Percentiles rank a stretch among this genome's conserved stretches.
Conservation (phyloP, 2,888 invertebrate genomes). For the Acanthosepion pharaonis region DNA sequence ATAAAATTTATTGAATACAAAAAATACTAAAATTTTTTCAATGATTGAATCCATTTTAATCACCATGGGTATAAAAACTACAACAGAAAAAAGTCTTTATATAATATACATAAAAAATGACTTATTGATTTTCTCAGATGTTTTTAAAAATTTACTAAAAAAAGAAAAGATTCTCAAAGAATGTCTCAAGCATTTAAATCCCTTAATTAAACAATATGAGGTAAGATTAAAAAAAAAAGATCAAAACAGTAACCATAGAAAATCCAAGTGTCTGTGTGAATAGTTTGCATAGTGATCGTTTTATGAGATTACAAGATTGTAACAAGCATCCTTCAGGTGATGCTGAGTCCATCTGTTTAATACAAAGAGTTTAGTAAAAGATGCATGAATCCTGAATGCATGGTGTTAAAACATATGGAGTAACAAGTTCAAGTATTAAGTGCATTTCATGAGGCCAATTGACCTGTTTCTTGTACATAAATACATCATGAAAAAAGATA, state of each 20-base stretch:
- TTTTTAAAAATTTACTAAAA: too few relatives aligned
- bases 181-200: too few relatives aligned
- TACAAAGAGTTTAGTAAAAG: neutral
- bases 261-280: neutral
- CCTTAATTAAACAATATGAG: neutral
- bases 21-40: too few relatives aligned
- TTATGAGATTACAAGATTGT: neutral
- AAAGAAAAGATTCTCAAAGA: too few relatives aligned
- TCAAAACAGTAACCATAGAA: neutral
- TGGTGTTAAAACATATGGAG: neutral
- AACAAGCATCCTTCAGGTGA: neutral
- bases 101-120: too few relatives aligned
- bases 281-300: neutral
- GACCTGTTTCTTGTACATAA: neutral
- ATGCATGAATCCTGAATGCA: slow-evolving; percentile 5
- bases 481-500: neutral
- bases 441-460: neutral
- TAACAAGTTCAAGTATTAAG: neutral
- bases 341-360: slow-evolving; percentile 39
- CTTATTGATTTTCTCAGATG: too few relatives aligned
- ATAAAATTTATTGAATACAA: too few relatives aligned
- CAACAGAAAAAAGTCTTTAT: too few relatives aligned
- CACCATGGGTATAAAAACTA: too few relatives aligned
- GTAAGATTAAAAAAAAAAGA: neutral
- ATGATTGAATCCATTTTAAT: too few relatives aligned